Evolutionary conservation across 2,888 invertebrate species (phyloP).

Genomic region (Exocentrus adspersus): DNA sequence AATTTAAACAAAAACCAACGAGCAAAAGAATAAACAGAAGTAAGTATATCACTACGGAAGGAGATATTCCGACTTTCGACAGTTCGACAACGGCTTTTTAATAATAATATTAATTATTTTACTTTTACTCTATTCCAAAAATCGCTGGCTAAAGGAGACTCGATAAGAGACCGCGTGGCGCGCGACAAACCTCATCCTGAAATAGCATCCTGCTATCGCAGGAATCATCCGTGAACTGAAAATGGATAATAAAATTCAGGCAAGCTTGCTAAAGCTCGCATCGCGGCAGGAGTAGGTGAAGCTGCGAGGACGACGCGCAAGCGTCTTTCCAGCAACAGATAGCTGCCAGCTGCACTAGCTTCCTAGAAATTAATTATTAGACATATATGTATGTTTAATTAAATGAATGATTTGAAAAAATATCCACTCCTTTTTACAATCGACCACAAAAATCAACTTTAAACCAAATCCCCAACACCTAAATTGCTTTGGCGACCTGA

Average conservation of each 20-base stretch:
- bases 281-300: neutral
- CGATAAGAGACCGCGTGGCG: neutral
- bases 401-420: too few species aligned
- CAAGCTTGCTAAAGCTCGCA: too few species aligned
- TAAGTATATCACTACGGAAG: neutral
- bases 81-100: too few species aligned
- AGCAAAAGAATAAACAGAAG: neutral
- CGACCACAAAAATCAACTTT: too few species aligned
- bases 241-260: neutral
- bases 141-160: neutral
- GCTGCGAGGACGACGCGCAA: conserved; percentile 7
- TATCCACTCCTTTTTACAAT: too few species aligned
- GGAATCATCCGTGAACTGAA: conserved; percentile 9
- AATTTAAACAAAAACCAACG: neutral
- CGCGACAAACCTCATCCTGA: conserved; percentile 9
- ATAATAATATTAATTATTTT: too few species aligned
- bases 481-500: too few species aligned
- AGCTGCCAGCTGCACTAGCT: conserved; percentile 5
- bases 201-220: conserved; percentile 1
- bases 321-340: conserved; percentile 15
- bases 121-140: too few species aligned
- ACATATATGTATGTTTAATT: too few species aligned
- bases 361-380: too few species aligned
- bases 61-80: neutral
- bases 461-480: too few species aligned